These are phyloP conservation scores for Penaeus japonicus DNA, from an alignment of 1,140 invertebrate species.

Conservation along the genomic window DNA sequence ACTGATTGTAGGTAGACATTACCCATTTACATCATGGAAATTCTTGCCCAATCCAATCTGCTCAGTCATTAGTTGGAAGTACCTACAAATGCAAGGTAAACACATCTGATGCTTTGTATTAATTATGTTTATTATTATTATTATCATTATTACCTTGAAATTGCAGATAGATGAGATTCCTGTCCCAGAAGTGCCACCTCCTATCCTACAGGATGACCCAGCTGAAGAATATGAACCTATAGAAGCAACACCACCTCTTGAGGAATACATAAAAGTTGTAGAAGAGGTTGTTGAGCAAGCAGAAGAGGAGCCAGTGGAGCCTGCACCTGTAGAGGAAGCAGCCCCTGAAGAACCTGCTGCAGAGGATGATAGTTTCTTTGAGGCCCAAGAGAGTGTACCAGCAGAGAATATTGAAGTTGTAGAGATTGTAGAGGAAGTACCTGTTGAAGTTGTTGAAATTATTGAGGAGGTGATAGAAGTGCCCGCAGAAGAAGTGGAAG, in stretches of 20 bases:
- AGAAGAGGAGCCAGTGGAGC: neutral
- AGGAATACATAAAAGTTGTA: slow-evolving; percentile 40
- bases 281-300: neutral
- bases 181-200: neutral
- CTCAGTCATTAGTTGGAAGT: too few species aligned
- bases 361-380: too few species aligned
- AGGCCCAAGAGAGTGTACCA: neutral
- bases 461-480: neutral
- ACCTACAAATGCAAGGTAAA: too few species aligned
- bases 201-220: neutral
- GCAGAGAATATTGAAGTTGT: neutral
- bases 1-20: too few species aligned
- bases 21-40: too few species aligned
- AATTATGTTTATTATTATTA: too few species aligned
- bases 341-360: too few species aligned
- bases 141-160: neutral
- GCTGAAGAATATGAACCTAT: slow-evolving; percentile 36
- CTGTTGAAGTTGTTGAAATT: neutral
- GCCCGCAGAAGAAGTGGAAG: neutral
- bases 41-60: too few species aligned
- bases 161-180: neutral
- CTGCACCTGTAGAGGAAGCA: neutral
- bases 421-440: neutral
- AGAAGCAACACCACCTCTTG: slow-evolving; percentile 37
- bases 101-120: too few species aligned